A percentile compares a stretch with the other conserved stretches of the same genome.
Evolutionary conservation across 2,888 invertebrate species (phyloP).

Genomic region (Stegana nigrithorax): DNA sequence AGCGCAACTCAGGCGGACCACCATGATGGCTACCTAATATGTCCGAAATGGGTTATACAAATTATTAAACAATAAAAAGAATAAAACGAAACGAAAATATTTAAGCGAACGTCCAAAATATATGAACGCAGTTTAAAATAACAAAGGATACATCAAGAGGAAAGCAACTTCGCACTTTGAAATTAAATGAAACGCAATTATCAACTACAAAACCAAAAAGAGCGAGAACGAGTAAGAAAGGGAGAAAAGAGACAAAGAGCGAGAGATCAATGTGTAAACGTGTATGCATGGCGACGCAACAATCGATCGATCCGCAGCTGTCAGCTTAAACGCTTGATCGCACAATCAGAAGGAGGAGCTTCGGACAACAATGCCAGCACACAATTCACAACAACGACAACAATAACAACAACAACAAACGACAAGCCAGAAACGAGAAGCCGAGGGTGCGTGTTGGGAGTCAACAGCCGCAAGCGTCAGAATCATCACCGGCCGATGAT

Average conservation of each 20-base stretch:
- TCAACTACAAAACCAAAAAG: not conserved
- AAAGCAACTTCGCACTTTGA: conserved; percentile 62
- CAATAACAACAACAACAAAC: conserved; percentile 10
- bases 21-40: conserved; percentile 44
- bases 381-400: conserved; percentile 8
- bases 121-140: too few relatives aligned
- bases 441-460: conserved; percentile 43
- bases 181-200: conserved; percentile 59
- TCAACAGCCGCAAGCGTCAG: conserved; percentile 51
- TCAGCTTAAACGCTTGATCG: not conserved
- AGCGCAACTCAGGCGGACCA: conserved; percentile 55
- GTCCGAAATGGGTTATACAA: conserved; percentile 51
- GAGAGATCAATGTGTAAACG: not conserved
- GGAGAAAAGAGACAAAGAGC: not conserved
- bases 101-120: too few relatives aligned
- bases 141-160: too few relatives aligned
- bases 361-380: too few relatives aligned
- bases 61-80: too few relatives aligned
- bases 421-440: conserved; percentile 45
- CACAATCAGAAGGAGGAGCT: conserved; percentile 11
- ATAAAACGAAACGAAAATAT: too few relatives aligned
- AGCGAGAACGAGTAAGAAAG: conserved; percentile 4
- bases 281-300: too few relatives aligned
- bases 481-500: conserved; percentile 38
- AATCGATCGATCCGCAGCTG: not conserved